Evolutionary conservation across 2,888 invertebrate species (phyloP).

Genomic region (Amiota mariae): DNA sequence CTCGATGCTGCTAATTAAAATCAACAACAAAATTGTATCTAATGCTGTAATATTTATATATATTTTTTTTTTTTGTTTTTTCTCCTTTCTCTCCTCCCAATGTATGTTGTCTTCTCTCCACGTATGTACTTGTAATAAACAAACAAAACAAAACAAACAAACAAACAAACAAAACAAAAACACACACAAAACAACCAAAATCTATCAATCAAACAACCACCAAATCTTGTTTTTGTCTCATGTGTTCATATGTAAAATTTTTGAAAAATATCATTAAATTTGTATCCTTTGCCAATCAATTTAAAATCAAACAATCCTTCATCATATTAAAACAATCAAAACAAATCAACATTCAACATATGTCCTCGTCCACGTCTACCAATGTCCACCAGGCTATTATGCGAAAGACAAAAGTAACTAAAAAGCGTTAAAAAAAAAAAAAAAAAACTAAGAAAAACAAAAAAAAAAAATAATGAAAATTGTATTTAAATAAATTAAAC

Average conservation of each 20-base stretch:
- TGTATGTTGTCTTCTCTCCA: slow-evolving; percentile 53
- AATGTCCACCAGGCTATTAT: not conserved
- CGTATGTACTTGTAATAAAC: slow-evolving; percentile 41
- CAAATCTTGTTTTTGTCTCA: slow-evolving; percentile 36
- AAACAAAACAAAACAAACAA: slow-evolving; percentile 40
- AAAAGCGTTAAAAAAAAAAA: not conserved
- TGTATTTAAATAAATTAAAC: no score
- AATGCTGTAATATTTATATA: slow-evolving; percentile 67
- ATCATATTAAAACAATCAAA: slow-evolving; percentile 10
- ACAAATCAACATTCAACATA: not conserved
- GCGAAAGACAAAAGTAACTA: slow-evolving; percentile 16
- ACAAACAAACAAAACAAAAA: slow-evolving; percentile 38
- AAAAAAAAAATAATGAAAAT: not conserved
- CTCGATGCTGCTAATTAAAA: no score
- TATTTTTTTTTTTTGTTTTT: slow-evolving; percentile 50
- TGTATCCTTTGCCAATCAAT: slow-evolving; percentile 37
- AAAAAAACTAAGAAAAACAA: no score
- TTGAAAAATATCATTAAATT: slow-evolving; percentile 49
- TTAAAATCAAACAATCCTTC: slow-evolving; percentile 19
- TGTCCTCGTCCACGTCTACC: not conserved
- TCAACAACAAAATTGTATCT: slow-evolving; percentile 57
- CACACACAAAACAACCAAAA: slow-evolving; percentile 26
- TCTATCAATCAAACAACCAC: no score
- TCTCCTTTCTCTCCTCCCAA: slow-evolving; percentile 60
- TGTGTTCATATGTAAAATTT: slow-evolving; percentile 15